Conservation (phyloP, 2,888 invertebrate genomes). For the Gymnocheta viridis region DNA sequence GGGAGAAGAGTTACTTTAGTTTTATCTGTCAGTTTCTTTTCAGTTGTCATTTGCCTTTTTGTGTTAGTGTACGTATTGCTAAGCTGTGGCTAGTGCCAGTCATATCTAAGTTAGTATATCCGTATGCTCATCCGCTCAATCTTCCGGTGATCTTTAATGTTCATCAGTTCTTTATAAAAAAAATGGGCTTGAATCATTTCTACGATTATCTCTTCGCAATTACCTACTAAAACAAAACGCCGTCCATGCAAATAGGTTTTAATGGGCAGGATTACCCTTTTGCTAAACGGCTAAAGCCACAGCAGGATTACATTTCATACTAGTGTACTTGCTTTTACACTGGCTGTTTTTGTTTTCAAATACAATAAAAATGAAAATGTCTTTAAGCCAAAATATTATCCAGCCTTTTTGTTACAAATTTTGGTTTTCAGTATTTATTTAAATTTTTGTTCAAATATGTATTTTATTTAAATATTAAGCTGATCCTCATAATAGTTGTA, state of each 20-base stretch:
- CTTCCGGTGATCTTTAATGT: conserved; percentile 49
- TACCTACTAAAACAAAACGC: conserved; percentile 79
- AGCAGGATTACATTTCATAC: conserved; percentile 11
- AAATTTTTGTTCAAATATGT: conserved; percentile 36
- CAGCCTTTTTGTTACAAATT: conserved; percentile 58
- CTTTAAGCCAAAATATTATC: conserved; percentile 80
- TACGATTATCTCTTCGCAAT: conserved; percentile 78
- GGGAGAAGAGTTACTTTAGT: conserved; percentile 31
- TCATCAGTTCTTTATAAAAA: conserved; percentile 55
- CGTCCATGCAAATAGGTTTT: conserved; percentile 79
- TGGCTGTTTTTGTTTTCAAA: conserved; percentile 75
- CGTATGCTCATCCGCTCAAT: conserved; percentile 60
- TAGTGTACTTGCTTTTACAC: conserved; percentile 21
- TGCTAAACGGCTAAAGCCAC: conserved; percentile 59
- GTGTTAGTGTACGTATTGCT: conserved; percentile 12
- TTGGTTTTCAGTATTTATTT: conserved; percentile 73
- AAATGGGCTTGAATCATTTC: conserved; percentile 74
- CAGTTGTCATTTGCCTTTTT: conserved; percentile 26
- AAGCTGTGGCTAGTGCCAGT: not conserved
- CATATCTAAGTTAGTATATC: conserved; percentile 24
- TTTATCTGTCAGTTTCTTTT: not conserved
- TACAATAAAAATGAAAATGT: conserved; percentile 77
- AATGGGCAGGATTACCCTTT: conserved; percentile 78
- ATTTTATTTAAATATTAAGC: conserved; percentile 35
- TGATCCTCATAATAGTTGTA: conserved; percentile 34